Evolutionary conservation across 2,113 vertebrate species (phyloP).

Genomic region (Ciconia maguari): DNA sequence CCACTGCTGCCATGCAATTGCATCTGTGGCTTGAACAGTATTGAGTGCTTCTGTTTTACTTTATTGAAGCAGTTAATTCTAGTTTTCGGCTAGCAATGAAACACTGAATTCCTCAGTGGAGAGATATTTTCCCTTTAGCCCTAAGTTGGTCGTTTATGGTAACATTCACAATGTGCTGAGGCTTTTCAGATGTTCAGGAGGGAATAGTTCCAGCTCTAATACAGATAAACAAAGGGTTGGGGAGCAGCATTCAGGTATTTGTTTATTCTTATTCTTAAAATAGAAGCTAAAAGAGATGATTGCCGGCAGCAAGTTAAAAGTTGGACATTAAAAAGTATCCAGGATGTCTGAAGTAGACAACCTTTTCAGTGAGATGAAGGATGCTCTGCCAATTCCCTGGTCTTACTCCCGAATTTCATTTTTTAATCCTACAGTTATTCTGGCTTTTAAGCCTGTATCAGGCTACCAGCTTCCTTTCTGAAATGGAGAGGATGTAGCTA

Average conservation of each 20-base stretch:
- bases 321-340: not conserved
- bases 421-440: not conserved
- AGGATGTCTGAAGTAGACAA: not conserved
- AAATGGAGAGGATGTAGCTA: not conserved
- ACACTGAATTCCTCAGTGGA: not conserved
- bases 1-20: not conserved
- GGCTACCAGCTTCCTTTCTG: not conserved
- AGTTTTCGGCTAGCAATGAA: not conserved
- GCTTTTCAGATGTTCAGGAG: not conserved
- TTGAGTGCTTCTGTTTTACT: not conserved
- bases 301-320: not conserved
- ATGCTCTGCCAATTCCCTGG: not conserved
- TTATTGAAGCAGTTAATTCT: not conserved
- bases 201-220: not conserved
- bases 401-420: not conserved
- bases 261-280: not conserved
- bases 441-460: not conserved
- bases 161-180: not conserved
- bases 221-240: not conserved
- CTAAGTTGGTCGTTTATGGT: not conserved
- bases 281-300: not conserved
- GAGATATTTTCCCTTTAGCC: not conserved
- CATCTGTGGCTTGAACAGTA: not conserved
- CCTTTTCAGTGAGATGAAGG: not conserved
- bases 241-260: not conserved